Evolutionary conservation across 2,888 invertebrate genomes (phyloP), one percentile per base, ranked within the genome.

Genomic region (Leptopilina drosophilae): DNA sequence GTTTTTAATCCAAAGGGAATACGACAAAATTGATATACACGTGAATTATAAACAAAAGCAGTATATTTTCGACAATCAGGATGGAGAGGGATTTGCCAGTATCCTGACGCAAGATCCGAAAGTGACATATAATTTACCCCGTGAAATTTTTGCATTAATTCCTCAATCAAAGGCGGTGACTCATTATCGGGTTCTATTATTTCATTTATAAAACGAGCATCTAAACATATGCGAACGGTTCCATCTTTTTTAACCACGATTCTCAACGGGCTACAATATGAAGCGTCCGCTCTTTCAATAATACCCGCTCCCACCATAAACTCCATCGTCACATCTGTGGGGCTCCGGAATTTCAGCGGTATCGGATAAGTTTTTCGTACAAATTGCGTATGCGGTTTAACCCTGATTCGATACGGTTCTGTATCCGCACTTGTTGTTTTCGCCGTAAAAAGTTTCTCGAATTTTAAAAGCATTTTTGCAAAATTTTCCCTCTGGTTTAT

Each of bases 231-330:
- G 4, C 59, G 59, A 59, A 59, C 59, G n/a, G n/a, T n/a, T 59
- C 15, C 15, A 59, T 88, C 87, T 64, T 86, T 86, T 75, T 87
- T 87, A n/a, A 81, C 40, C 0, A 85, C 85, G 8, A 85, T 84
- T 1, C 87, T 85, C 20, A 88, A 73, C 1, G 89, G 89, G 76
- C 86, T 88, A 5, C 85, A 81, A 82, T 83, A 88, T 0, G 82
- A 78, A 20, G 86, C 86, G 5, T 84, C 81, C 78, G 83, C 84
- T 64, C 85, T 64, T 76, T 84, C 84, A 26, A 88, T 88, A 14
- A 88, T 85, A 7, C 87, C 87, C 20, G 82, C 66, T 1, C 83
- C 53, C 33, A 87, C 73, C 85, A 89, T 85, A 75, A 84, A 78
- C 7, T 82, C 33, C n/a, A 89, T 78, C 56, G 84, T 66, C 6